A percentile compares a stretch with the other conserved stretches of the same genome.
These are phyloP conservation scores for Yponomeuta sedellus DNA, from an alignment of 2,888 invertebrate species.

Conservation along the genomic window DNA sequence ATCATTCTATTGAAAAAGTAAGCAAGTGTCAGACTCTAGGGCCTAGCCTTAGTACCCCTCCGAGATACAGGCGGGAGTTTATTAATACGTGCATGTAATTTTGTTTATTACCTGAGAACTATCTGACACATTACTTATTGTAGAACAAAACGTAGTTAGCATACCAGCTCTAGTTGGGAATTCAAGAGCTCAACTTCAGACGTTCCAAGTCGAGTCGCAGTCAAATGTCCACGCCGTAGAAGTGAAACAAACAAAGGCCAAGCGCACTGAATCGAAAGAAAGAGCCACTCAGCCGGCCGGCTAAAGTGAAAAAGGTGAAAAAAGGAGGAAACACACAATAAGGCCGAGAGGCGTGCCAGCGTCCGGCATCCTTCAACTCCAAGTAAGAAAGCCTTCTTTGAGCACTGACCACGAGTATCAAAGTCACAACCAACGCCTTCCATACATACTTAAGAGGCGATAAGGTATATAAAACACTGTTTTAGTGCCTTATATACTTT, in stretches of 20 bases:
- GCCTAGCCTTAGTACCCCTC: too few relatives aligned
- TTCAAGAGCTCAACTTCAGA: constrained; percentile 1
- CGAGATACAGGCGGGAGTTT: too few relatives aligned
- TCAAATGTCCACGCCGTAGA: constrained; percentile 54
- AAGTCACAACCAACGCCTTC: background rate
- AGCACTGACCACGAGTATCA: constrained; percentile 31
- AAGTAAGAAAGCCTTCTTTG: constrained; percentile 40
- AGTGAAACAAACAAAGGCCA: constrained; percentile 49
- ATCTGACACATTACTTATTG: too few relatives aligned
- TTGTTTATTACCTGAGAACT: too few relatives aligned
- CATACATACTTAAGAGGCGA: background rate
- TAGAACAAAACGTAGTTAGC: too few relatives aligned
- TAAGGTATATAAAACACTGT: background rate
- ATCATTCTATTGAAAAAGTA: too few relatives aligned
- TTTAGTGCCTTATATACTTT: constrained; percentile 33
- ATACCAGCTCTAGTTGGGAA: background rate
- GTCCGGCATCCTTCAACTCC: constrained; percentile 47
- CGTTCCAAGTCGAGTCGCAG: constrained; percentile 37
- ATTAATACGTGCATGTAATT: too few relatives aligned
- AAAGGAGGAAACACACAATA: constrained; percentile 45
- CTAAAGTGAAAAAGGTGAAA: constrained; percentile 53
- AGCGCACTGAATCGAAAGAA: constrained; percentile 37
- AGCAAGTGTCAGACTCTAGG: too few relatives aligned
- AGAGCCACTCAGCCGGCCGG: constrained; percentile 49
- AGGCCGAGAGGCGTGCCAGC: constrained; percentile 47